These are phyloP conservation scores for Spodoptera litura DNA, from an alignment of 1,140 invertebrate species.

Conservation along the genomic window DNA sequence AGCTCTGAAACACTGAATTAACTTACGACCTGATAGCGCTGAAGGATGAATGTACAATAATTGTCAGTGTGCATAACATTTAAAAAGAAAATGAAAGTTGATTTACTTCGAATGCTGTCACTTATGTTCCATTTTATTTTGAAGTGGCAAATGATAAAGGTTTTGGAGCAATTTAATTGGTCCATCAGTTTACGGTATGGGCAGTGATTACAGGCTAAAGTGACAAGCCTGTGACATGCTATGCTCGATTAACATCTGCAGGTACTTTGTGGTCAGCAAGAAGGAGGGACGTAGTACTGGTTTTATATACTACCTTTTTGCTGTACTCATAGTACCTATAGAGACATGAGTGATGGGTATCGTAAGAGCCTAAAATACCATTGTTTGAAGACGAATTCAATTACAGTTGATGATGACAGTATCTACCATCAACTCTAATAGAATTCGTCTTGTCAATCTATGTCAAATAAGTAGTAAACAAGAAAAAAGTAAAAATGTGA, in stretches of 20 bases:
- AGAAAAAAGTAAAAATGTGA: too few species aligned
- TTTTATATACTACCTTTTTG: too few species aligned
- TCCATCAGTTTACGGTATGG: conserved; percentile 35
- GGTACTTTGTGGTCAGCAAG: too few species aligned
- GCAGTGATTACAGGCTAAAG: conserved; percentile 13
- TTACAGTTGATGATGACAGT: too few species aligned
- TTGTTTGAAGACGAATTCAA: too few species aligned
- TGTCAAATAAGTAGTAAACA: too few species aligned
- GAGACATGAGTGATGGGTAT: too few species aligned
- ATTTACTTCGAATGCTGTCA: conserved; percentile 31
- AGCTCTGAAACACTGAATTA: conserved; percentile 29
- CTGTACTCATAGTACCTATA: too few species aligned
- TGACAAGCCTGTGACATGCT: not conserved
- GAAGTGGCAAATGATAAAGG: conserved; percentile 19
- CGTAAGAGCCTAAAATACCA: too few species aligned
- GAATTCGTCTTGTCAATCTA: too few species aligned
- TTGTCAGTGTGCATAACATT: conserved; percentile 23
- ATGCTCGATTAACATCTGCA: not conserved
- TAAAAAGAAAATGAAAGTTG: conserved; percentile 39
- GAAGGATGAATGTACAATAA: conserved; percentile 15
- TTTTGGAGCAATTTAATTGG: conserved; percentile 34
- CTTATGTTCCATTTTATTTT: conserved; percentile 32
- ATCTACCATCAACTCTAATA: too few species aligned
- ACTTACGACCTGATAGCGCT: conserved; percentile 26
- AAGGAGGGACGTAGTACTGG: too few species aligned